Evolutionary conservation across 2,797 vertebrate genomes (phyloP), one percentile per base, ranked within the genome.

Genomic region (Epinephelus coioides): DNA sequence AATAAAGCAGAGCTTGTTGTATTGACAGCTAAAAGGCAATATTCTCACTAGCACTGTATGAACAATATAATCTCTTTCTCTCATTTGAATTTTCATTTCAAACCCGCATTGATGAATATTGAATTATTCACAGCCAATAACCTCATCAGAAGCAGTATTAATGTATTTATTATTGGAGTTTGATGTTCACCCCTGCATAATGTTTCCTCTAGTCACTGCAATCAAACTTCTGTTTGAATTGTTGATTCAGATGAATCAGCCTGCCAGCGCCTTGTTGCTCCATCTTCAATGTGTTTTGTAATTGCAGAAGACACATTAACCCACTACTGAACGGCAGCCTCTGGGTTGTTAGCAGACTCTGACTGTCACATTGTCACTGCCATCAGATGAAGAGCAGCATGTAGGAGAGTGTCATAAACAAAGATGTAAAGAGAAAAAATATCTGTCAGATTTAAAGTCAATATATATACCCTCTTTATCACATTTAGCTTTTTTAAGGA

Each of bases 31-130:
- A 43, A 49, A 64, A 83, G 60, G 18, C 82, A 83, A 83, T 87
- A 86, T 77, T 65, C 65, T 55, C 51, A 30, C 66, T 54, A 53
- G 55, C 67, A 55, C 59, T 46, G 67, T 66, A 81, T 71, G 56
- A 67, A 76, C 73, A 88, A 80, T 83, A 76, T 79, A 40, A 83
- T 86, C 56, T 70, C 40, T 44, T 49, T 12, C 17, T 61, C 85
- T 84, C 79, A 86, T 88, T 91, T 84, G 73, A 90, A 88, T 90
- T 90, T 88, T 83, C 72, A 88, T 90, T 85, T 84, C 80, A 77
- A 82, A 83, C 47, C 23, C 50, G 46, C 53, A 61, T 51, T 27
- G 57, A 67, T 62, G 53, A 61, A 61, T 81, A 76, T 73, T 85
- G 72, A 83, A 88, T 90, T 80, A 84, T 90, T 89, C 68, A 77